phyloP scores from a whole-genome alignment of 2,888 invertebrate genomes.

The Eledone cirrhosa region DNA sequence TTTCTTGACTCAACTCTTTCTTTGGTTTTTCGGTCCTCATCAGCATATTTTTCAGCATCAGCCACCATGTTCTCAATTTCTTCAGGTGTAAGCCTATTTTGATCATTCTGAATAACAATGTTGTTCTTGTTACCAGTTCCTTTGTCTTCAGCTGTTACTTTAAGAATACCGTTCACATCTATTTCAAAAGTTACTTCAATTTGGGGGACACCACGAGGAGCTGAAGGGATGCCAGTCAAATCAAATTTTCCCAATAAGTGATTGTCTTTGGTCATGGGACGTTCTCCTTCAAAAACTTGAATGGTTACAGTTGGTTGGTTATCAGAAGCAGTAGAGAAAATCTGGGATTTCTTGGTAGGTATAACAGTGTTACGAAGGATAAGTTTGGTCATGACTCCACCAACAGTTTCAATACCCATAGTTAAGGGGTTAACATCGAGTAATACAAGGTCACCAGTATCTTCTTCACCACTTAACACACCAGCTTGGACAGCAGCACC shows the following conservation, averaged over 20 bases:
- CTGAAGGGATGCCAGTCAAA: conserved; percentile 92
- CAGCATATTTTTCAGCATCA: conserved; percentile 98
- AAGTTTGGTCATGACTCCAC: conserved; percentile 99
- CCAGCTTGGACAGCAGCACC: conserved; percentile 99
- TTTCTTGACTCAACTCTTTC: conserved; percentile 94
- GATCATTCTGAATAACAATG: conserved; percentile 98
- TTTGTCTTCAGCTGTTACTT: conserved; percentile 95
- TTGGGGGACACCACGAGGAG: conserved; percentile 69
- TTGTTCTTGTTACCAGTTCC: conserved; percentile 98
- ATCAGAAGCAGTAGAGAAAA: conserved; percentile 98
- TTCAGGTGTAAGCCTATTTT: conserved; percentile 94
- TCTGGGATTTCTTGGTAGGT: conserved; percentile 98
- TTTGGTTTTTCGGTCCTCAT: conserved; percentile 89
- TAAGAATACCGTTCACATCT: conserved; percentile 69
- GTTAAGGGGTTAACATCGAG: conserved; percentile 98
- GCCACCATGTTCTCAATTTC: conserved; percentile 99
- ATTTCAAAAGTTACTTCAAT: conserved; percentile 70
- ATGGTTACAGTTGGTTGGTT: conserved; percentile 99
- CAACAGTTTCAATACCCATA: conserved; percentile 99
- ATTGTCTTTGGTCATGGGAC: conserved; percentile 99
- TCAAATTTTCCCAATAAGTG: conserved; percentile 98
- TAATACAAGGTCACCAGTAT: conserved; percentile 91
- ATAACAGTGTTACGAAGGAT: conserved; percentile 98
- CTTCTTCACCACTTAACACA: conserved; percentile 96
- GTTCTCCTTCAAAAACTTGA: conserved; percentile 95